Base-by-base conservation (phyloP, 2,888 invertebrate genomes). In the Netelia inedita region DNA sequence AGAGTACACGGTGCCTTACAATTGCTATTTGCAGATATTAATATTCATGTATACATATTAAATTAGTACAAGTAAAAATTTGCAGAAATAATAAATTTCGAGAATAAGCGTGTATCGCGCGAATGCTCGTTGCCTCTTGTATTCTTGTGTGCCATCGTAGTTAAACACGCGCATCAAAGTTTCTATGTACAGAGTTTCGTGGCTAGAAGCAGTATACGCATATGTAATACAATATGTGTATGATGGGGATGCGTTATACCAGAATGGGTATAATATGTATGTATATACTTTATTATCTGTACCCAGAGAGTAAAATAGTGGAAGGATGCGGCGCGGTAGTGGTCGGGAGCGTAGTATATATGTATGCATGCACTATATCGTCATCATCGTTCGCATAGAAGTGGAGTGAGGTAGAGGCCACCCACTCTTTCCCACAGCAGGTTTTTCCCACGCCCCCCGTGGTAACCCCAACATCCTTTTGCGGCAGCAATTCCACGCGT, bases 341-440 rank as follows among this genome's bases (percentile, higher is more conserved):
- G 9, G 16, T 55, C 8, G 69, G 69, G 35, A 61, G 21, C 61
- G 21, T 21, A 28, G 6, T 35, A 35, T 35, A 35, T 35, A 50
- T 19, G n/a, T 19, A 57, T 78, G 72, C 11, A 19, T 23, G 65
- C 53, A 50, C 63, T 89, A 89, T 88, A 88, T 89, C 88, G 90
- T 90, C 89, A 90, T 90, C 89, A 89, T 91, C 89, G 90, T 88
- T 73, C 88, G 87, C 89, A 89, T 81, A 89, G 89, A 89, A 86
- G 87, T 90, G 91, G 91, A 95, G 95, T 95, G 95, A 95, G 95
- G 93, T 92, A 94, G 94, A 94, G 95, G 94, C 95, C 96, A 96
- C 96, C 96, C 96, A 96, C 96, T 96, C 96, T 96, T 96, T 96
- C 96, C 96, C 96, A 96, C 96, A 96, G 96, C 96, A 95, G 95